Conservation (phyloP, 1,140 invertebrate species). For the Panonychus citri region DNA sequence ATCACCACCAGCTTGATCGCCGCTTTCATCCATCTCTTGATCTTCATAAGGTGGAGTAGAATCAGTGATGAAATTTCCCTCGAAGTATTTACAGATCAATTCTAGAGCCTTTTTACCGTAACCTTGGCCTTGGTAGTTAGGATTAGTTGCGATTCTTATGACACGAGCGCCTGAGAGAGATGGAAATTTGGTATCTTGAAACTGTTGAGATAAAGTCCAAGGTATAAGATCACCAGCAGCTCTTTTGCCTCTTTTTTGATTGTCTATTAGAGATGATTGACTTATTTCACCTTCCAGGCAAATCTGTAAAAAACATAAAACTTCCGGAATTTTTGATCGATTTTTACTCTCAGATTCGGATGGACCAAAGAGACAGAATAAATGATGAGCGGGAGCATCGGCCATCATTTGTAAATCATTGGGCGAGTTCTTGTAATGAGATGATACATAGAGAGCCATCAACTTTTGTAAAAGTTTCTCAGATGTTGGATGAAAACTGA, state of each 20-base stretch:
- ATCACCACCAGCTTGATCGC: constrained; percentile 45
- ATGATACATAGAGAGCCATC: constrained; percentile 79
- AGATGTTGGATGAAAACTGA: constrained; percentile 87
- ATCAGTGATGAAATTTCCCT: constrained; percentile 34
- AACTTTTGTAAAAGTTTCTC: constrained; percentile 79
- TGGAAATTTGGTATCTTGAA: constrained; percentile 78
- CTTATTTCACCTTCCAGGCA: constrained; percentile 88
- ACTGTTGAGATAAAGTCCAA: constrained; percentile 92
- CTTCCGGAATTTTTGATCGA: constrained; percentile 43
- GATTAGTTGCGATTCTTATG: constrained; percentile 91
- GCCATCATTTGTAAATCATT: constrained; percentile 97
- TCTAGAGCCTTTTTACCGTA: constrained; percentile 68
- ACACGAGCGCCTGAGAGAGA: constrained; percentile 67
- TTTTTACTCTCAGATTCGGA: constrained; percentile 37
- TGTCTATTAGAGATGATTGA: constrained; percentile 46
- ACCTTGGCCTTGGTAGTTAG: constrained; percentile 91
- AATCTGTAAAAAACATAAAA: constrained; percentile 46
- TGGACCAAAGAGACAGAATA: constrained; percentile 84
- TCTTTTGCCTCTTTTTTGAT: constrained; percentile 55
- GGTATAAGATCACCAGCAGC: constrained; percentile 91
- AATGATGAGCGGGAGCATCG: constrained; percentile 89
- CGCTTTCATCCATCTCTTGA: constrained; percentile 30
- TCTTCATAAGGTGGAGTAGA: constrained; percentile 17
- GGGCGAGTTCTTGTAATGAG: constrained; percentile 97
- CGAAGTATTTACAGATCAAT: constrained; percentile 67